A percentile compares a stretch with the other conserved stretches of the same genome.
Evolutionary conservation across 2,797 vertebrate genomes (phyloP).

Genomic region (Acrossocheilus fasciatus): DNA sequence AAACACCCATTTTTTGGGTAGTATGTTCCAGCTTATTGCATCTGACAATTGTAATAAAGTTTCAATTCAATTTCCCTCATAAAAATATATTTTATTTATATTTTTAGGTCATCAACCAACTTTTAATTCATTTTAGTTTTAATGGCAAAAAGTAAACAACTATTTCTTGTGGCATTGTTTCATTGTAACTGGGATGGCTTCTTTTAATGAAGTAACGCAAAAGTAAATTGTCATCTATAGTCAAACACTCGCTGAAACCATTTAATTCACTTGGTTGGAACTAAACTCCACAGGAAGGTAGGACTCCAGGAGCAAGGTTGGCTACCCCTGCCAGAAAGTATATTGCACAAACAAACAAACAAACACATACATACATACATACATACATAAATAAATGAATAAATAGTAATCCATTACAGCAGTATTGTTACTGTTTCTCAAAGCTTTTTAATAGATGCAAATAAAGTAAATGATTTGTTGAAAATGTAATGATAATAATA

Average conservation of each 20-base stretch:
- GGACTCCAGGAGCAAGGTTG: background rate
- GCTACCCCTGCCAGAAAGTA: too few relatives aligned
- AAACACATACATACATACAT: too few relatives aligned
- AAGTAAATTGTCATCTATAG: too few relatives aligned
- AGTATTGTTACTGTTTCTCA: slow-evolving; percentile 46
- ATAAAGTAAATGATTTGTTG: background rate
- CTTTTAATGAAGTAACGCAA: too few relatives aligned
- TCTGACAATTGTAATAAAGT: slow-evolving; percentile 2
- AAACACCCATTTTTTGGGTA: background rate
- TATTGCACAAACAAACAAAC: too few relatives aligned
- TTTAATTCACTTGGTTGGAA: background rate
- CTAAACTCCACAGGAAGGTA: background rate
- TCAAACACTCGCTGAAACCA: background rate
- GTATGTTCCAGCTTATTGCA: background rate
- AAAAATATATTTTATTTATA: background rate
- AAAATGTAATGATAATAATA: background rate
- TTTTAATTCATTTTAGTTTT: background rate
- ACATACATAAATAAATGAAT: too few relatives aligned
- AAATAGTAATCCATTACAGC: slow-evolving; percentile 15
- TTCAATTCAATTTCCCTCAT: background rate
- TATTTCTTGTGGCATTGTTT: background rate
- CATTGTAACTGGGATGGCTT: background rate
- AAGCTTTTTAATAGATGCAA: background rate
- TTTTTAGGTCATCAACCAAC: background rate
- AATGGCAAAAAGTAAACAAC: background rate